Conservation (phyloP, 2,888 invertebrate genomes). For the Synergus gifuensis region DNA sequence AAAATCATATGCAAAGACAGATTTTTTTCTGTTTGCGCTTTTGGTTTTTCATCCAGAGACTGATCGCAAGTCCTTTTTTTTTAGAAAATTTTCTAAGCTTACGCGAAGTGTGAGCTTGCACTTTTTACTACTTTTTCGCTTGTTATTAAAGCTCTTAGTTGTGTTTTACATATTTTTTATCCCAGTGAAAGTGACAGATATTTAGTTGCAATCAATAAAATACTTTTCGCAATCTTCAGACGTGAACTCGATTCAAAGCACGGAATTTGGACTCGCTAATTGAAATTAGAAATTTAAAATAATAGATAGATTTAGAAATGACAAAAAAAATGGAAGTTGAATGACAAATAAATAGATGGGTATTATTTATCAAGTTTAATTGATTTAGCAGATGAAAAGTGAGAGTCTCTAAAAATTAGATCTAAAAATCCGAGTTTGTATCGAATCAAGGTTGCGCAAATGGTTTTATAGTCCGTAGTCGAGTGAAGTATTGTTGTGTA, state of each 20-base stretch:
- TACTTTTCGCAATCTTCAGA: slow-evolving; percentile 4
- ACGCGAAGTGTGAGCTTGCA: background rate
- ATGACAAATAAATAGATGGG: background rate
- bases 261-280: background rate
- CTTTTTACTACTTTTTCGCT: slow-evolving; percentile 32
- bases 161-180: slow-evolving; percentile 5
- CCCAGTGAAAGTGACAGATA: slow-evolving; percentile 16
- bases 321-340: background rate
- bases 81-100: slow-evolving; percentile 1
- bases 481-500: background rate
- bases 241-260: background rate
- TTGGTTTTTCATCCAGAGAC: slow-evolving; percentile 31
- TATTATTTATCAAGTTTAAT: background rate
- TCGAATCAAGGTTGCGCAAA: slow-evolving; percentile 14
- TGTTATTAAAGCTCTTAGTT: slow-evolving; percentile 10
- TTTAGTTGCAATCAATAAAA: slow-evolving; percentile 12
- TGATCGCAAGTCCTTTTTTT: slow-evolving; percentile 25
- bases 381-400: background rate
- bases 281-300: background rate
- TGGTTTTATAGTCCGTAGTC: slow-evolving; percentile 11
- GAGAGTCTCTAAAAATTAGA: background rate
- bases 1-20: slow-evolving; percentile 1
- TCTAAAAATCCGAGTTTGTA: background rate
- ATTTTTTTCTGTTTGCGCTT: background rate
- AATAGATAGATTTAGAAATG: background rate